A percentile compares a stretch with the other conserved stretches of the same genome.
Conservation (phyloP, 2,888 invertebrate species). For the Schizaphis graminum region DNA sequence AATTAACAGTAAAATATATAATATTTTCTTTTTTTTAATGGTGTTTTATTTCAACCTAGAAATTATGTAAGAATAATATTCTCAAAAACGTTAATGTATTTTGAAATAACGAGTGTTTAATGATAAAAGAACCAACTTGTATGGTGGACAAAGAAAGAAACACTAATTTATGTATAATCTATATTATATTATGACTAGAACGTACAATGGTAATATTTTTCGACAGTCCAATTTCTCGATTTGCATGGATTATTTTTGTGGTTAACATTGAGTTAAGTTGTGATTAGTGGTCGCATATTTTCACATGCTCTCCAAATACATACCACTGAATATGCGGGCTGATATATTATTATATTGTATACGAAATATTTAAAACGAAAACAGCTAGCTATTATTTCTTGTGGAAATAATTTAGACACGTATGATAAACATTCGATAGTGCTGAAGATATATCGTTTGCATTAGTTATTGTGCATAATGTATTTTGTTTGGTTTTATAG, state of each 20-base stretch:
- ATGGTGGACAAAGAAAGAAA: too few species aligned
- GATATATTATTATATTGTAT: background rate
- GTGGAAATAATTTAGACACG: background rate
- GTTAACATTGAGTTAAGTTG: background rate
- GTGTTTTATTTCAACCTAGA: too few species aligned
- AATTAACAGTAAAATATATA: too few species aligned
- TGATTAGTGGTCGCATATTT: constrained; percentile 39
- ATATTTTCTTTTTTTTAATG: too few species aligned
- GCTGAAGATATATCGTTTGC: background rate
- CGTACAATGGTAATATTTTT: constrained; percentile 12
- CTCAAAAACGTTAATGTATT: too few species aligned
- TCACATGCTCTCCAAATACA: background rate
- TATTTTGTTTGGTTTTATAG: background rate
- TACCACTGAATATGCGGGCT: background rate
- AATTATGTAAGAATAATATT: too few species aligned
- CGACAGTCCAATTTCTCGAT: constrained; percentile 12
- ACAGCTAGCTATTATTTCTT: background rate
- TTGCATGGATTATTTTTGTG: constrained; percentile 46
- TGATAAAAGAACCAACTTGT: too few species aligned
- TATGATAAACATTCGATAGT: background rate
- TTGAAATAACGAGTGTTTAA: too few species aligned
- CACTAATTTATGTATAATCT: background rate
- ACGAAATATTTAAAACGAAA: background rate
- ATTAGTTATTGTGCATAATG: background rate
- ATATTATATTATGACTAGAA: background rate